phyloP scores from a whole-genome alignment of 2,113 vertebrate species.

The Corythornis vintsioides region DNA sequence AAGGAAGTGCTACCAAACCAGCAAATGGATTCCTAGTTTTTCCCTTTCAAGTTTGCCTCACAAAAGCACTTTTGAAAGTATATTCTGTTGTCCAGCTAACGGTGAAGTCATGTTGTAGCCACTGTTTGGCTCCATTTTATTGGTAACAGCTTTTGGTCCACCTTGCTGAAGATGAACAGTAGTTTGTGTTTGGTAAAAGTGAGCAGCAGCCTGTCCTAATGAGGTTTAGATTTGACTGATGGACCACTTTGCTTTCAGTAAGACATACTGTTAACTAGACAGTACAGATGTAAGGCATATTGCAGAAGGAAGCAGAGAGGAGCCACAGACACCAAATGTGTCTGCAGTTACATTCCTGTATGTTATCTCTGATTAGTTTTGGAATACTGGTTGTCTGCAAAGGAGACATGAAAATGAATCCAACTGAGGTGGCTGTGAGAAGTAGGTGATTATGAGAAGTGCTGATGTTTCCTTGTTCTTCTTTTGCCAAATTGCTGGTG shows the following conservation, averaged over 20 bases:
- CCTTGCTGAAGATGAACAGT: neutral
- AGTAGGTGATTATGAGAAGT: neutral
- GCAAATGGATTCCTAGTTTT: neutral
- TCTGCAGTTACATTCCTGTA: neutral
- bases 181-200: neutral
- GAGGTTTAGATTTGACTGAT: neutral
- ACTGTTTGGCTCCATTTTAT: neutral
- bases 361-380: neutral
- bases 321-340: neutral
- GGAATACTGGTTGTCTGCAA: neutral
- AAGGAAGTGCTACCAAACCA: neutral
- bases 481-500: neutral
- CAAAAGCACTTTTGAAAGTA: neutral
- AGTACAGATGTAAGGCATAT: neutral
- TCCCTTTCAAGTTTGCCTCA: neutral
- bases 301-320: neutral
- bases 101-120: neutral
- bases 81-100: neutral
- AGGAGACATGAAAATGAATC: neutral
- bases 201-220: neutral
- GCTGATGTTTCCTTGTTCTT: neutral
- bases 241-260: neutral
- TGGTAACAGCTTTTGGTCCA: neutral
- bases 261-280: neutral
- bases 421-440: neutral